These are phyloP conservation scores for Andrena marginata DNA, from an alignment of 2,888 invertebrate genomes.

Conservation along the genomic window DNA sequence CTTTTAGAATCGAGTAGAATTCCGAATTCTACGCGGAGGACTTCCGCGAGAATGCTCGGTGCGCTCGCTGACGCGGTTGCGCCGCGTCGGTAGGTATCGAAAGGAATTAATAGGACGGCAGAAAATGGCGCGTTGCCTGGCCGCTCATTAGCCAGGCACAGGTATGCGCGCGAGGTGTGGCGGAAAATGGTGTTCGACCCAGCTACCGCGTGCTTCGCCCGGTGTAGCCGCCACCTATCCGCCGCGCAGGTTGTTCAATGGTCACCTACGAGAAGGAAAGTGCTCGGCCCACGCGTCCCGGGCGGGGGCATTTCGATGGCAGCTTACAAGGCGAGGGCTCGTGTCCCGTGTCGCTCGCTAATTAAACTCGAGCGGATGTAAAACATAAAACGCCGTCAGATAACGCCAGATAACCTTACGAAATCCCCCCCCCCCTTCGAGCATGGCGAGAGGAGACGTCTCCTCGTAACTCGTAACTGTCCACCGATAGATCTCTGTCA, in stretches of 20 bases:
- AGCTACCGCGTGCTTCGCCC: conserved; percentile 28
- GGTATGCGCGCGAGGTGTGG: conserved; percentile 59
- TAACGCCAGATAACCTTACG: conserved; percentile 32
- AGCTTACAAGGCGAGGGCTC: conserved; percentile 31
- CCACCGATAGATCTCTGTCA: no score
- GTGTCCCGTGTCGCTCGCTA: conserved; percentile 38
- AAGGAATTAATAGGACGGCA: conserved; percentile 23
- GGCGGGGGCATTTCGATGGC: conserved; percentile 44
- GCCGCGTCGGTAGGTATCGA: conserved; percentile 1
- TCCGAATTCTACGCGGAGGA: no score
- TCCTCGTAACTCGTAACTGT: conserved; percentile 2
- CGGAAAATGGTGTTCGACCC: conserved; percentile 41
- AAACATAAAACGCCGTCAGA: conserved; percentile 43
- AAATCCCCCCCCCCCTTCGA: conserved; percentile 11
- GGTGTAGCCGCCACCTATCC: conserved; percentile 19
- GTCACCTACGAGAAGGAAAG: conserved; percentile 63
- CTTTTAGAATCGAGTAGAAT: no score
- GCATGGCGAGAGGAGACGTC: not conserved
- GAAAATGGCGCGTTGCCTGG: conserved; percentile 34
- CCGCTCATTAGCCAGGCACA: conserved; percentile 57
- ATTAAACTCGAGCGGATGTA: conserved; percentile 50
- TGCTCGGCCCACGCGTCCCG: conserved; percentile 54
- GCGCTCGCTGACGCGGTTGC: not conserved
- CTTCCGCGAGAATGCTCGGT: no score
- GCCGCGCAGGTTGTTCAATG: conserved; percentile 40